Percentiles rank a stretch among this genome's conserved stretches.
These are phyloP conservation scores for Dasysyrphus tricinctus DNA, from an alignment of 2,888 invertebrate species.

Conservation along the genomic window DNA sequence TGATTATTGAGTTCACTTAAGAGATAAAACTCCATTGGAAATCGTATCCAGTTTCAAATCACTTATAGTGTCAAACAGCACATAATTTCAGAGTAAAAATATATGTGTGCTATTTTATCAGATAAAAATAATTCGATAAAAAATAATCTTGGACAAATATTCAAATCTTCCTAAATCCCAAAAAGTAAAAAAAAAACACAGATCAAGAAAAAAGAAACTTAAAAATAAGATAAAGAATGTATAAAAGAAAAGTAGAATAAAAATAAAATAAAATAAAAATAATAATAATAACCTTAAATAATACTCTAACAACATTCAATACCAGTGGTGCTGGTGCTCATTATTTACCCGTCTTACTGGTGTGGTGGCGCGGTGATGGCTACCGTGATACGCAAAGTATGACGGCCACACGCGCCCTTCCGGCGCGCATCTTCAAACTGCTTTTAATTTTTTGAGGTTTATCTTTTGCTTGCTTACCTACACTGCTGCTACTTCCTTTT, in stretches of 20 bases:
- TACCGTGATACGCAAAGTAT: constrained; percentile 82
- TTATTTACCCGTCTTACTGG: constrained; percentile 68
- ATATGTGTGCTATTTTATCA: constrained; percentile 55
- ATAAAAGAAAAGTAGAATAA: constrained; percentile 33
- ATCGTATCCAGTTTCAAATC: not conserved
- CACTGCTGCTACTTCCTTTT: constrained; percentile 28
- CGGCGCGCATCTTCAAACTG: constrained; percentile 71
- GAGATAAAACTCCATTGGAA: too few relatives aligned
- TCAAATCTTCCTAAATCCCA: constrained; percentile 24
- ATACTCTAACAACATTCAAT: constrained; percentile 65
- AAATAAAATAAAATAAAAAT: constrained; percentile 27
- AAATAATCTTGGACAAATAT: constrained; percentile 62
- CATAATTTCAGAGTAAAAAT: not conserved
- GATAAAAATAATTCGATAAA: constrained; percentile 56
- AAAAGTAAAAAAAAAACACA: not conserved
- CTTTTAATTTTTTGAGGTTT: constrained; percentile 62
- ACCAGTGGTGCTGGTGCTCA: constrained; percentile 58
- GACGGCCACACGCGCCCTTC: constrained; percentile 77
- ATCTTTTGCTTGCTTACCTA: constrained; percentile 25
- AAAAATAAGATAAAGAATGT: constrained; percentile 32
- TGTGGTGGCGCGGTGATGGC: constrained; percentile 76
- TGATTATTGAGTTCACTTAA: too few relatives aligned
- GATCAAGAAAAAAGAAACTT: not conserved
- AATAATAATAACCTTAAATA: constrained; percentile 72
- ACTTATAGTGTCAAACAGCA: not conserved